Conservation (phyloP, 2,113 vertebrate genomes). For the zebrafish (Danio rerio) region GRCz12tu NC_133178.1:53769501-53770000, state of each 20-base stretch:
- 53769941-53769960: slow-evolving; percentile 7
- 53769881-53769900: background rate
- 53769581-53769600: background rate
- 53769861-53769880: background rate
- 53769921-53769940: background rate
- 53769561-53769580: background rate
- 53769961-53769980: slow-evolving; percentile 66
- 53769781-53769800: background rate
- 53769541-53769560: background rate
- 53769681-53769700: background rate
- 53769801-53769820: background rate
- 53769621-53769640: background rate
- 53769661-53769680: slow-evolving; percentile 3
- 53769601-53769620: background rate
- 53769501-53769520: background rate
- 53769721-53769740: slow-evolving; percentile 1
- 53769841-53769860: background rate
- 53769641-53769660: background rate
- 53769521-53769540: background rate
- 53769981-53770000: slow-evolving; percentile 74
- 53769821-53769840: background rate
- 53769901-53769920: background rate
- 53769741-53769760: slow-evolving; percentile 1
- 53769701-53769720: slow-evolving; percentile 13
- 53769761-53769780: background rate